phyloP scores from a whole-genome alignment of 2,888 invertebrate species.

The Fissipunctia ypsillon region DNA sequence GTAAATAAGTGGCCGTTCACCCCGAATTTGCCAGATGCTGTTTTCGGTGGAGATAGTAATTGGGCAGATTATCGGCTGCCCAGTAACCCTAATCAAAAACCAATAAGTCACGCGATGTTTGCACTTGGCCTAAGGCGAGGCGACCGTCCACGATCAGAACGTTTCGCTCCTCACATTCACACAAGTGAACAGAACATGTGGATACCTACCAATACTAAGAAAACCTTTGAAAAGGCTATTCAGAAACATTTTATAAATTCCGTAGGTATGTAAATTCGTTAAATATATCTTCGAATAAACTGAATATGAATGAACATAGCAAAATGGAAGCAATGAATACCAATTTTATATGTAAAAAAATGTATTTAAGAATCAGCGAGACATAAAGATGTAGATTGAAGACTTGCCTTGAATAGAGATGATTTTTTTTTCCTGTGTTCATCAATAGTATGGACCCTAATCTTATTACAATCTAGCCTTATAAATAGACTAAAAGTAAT shows the following conservation, averaged over 20 bases:
- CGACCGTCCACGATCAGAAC: constrained; percentile 42
- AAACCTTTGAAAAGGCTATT: constrained; percentile 48
- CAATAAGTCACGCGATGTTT: constrained; percentile 83
- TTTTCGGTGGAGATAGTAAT: constrained; percentile 28
- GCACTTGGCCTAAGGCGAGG: constrained; percentile 69
- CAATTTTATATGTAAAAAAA: constrained; percentile 33
- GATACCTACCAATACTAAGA: constrained; percentile 45
- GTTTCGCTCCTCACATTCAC: constrained; percentile 56
- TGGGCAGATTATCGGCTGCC: constrained; percentile 69
- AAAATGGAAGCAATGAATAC: constrained; percentile 45
- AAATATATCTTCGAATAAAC: constrained; percentile 58
- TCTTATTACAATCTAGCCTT: too few relatives aligned
- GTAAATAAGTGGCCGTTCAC: constrained; percentile 42
- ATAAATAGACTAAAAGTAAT: too few relatives aligned
- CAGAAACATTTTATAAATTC: constrained; percentile 60
- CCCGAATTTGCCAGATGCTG: constrained; percentile 52
- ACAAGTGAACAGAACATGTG: constrained; percentile 56
- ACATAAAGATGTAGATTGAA: constrained; percentile 13
- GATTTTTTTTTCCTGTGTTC: too few relatives aligned
- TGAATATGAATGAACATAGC: constrained; percentile 53
- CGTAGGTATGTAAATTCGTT: constrained; percentile 55
- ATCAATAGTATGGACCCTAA: too few relatives aligned
- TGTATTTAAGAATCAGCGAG: constrained; percentile 24
- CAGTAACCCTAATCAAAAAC: constrained; percentile 72
- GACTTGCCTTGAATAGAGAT: constrained; percentile 14